Base-by-base conservation (phyloP, 2,113 vertebrate species). In the Scartelaos histophorus region DNA sequence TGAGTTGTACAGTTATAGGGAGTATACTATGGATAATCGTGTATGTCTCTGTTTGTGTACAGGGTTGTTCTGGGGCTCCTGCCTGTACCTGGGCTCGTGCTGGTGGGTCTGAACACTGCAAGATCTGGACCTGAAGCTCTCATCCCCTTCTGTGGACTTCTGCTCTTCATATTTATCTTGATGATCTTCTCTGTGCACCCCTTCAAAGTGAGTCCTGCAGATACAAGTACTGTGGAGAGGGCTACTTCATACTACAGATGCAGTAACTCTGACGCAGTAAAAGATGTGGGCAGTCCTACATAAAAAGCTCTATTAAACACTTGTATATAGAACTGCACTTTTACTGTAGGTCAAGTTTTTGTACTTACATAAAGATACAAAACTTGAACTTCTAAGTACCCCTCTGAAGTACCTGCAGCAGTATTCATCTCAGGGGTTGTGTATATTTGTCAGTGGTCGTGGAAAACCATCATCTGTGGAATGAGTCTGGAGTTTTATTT, bases 181-280 rank as follows among this genome's bases (percentile, higher is more conserved):
- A 62, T 95, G 81, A 62, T 96, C 5, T 97, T 96, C 90, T 98
- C 96, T 62, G 97, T 95, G 80, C 83, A 96, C 53, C 95, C 95
- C 79, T 83, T 92, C 61, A 94, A 81, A 88, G 95, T 96, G 88
- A 91, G 51, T 7, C 7, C 90, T 21, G 17, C 9, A 7, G 1
- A 57, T 3, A 15, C 21, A 16, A 29, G 29, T 29, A 29, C 29
- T 29, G 38, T 43, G 7, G 38, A 43, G 10, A 43, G 38, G n/a
- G n/a, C n/a, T 38, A 38, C 35, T 38, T 38, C 3, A 38, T 1
- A 38, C 35, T 9, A 38, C 35, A 38, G 35, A 38, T 38, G 35
- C 35, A 38, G 9, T 38, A 38, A 38, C 35, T 9, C 35, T 38
- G 35, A 38, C 5, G 35, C 5, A 38, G 5, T 38, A n/a, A n/a